phyloP scores from a whole-genome alignment of 2,113 vertebrate genomes.

The Eulemur rufifrons region DNA sequence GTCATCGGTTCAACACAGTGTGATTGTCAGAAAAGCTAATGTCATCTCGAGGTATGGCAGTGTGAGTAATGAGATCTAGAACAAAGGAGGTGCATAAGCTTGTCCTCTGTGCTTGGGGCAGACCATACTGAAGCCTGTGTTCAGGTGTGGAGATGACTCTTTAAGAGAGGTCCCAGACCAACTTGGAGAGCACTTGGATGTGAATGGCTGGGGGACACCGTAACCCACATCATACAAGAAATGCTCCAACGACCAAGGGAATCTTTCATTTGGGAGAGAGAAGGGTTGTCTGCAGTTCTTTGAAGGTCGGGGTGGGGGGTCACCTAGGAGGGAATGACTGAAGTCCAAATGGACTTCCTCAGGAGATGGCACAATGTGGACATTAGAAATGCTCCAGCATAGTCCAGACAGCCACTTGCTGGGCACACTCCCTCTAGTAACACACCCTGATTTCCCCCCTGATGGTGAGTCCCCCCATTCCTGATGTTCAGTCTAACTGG shows the following conservation, averaged over 20 bases:
- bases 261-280: not conserved
- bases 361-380: not conserved
- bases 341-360: not conserved
- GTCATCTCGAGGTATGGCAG: not conserved
- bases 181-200: not conserved
- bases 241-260: not conserved
- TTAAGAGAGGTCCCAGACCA: not conserved
- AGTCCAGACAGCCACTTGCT: not conserved
- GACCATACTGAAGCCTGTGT: not conserved
- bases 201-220: not conserved
- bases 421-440: not conserved
- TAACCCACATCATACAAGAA: not conserved
- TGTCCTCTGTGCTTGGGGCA: not conserved
- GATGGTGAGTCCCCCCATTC: not conserved
- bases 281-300: not conserved
- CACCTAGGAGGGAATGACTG: not conserved
- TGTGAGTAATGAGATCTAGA: not conserved
- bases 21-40: not conserved
- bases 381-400: not conserved
- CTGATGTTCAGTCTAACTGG: not conserved
- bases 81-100: not conserved
- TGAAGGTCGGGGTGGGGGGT: not conserved
- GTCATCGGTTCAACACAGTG: not conserved
- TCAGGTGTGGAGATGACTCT: not conserved
- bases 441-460: not conserved